Conservation (phyloP, 2,113 vertebrate species). For the Sclerurus mexicanus region DNA sequence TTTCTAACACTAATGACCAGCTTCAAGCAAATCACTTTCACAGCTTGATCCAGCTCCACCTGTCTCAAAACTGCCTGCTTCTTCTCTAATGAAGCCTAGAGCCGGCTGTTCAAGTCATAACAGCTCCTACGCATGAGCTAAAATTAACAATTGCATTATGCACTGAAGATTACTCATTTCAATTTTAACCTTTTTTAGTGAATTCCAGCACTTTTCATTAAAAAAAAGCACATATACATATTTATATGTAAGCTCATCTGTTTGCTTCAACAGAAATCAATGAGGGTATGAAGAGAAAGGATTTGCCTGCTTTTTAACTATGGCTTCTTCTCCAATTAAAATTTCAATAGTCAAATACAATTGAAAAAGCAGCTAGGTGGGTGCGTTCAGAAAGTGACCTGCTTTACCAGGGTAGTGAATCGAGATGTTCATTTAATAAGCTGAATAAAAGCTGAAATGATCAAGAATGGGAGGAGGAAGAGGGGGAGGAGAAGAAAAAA, state of each 20-base stretch:
- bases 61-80: slow-evolving; percentile 79
- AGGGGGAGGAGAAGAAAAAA: background rate
- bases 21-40: slow-evolving; percentile 75
- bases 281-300: slow-evolving; percentile 17
- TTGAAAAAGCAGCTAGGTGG: background rate
- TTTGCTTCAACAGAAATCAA: slow-evolving; percentile 68
- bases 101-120: slow-evolving; percentile 83
- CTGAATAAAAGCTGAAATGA: background rate
- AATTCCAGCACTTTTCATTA: slow-evolving; percentile 75
- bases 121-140: slow-evolving; percentile 84
- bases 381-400: background rate
- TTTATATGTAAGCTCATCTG: slow-evolving; percentile 68
- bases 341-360: background rate
- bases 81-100: slow-evolving; percentile 83
- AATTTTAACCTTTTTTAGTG: slow-evolving; percentile 84
- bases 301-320: slow-evolving; percentile 3
- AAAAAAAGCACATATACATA: slow-evolving; percentile 56
- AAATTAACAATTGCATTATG: slow-evolving; percentile 87
- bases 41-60: slow-evolving; percentile 78
- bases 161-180: slow-evolving; percentile 83
- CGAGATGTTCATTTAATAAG: background rate
- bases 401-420: background rate
- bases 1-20: slow-evolving; percentile 75
- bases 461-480: background rate
- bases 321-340: slow-evolving; percentile 13